phyloP scores from a whole-genome alignment of 2,797 vertebrate species.

The Phylloscopus collybita region DNA sequence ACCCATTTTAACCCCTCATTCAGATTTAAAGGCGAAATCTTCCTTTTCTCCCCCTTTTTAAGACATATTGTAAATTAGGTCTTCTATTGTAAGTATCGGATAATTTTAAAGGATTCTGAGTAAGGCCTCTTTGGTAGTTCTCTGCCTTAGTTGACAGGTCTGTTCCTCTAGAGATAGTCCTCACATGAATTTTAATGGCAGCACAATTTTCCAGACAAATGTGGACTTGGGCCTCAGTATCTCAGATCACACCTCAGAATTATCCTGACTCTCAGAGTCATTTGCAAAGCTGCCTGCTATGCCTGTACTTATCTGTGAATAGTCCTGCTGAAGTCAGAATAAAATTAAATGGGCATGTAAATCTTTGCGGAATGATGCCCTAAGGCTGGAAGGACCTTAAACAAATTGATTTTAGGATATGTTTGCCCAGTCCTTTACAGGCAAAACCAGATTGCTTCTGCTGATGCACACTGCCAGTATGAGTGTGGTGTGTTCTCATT shows the following conservation, averaged over 20 bases:
- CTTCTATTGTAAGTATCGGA: not conserved
- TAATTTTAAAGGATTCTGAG: not conserved
- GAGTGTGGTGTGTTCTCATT: not conserved
- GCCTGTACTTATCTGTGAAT: not conserved
- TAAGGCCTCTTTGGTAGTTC: not conserved
- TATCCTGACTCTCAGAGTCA: not conserved
- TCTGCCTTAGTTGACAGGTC: not conserved
- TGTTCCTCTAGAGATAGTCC: not conserved
- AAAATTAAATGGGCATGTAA: not conserved
- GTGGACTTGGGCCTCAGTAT: not conserved
- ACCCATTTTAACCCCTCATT: accelerated
- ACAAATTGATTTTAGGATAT: not conserved
- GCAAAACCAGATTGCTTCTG: not conserved
- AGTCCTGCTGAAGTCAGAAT: not conserved
- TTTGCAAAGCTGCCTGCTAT: not conserved
- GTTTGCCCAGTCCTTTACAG: not conserved
- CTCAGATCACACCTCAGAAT: not conserved
- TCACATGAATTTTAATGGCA: not conserved
- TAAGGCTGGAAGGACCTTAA: not conserved
- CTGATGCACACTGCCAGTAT: not conserved
- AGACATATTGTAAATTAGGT: not conserved
- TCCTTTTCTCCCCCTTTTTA: not conserved
- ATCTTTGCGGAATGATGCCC: not conserved
- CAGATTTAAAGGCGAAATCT: not conserved
- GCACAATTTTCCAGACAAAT: not conserved